phyloP scores from a whole-genome alignment of 2,888 invertebrate genomes.

The Marasmarcha lunaedactyla region DNA sequence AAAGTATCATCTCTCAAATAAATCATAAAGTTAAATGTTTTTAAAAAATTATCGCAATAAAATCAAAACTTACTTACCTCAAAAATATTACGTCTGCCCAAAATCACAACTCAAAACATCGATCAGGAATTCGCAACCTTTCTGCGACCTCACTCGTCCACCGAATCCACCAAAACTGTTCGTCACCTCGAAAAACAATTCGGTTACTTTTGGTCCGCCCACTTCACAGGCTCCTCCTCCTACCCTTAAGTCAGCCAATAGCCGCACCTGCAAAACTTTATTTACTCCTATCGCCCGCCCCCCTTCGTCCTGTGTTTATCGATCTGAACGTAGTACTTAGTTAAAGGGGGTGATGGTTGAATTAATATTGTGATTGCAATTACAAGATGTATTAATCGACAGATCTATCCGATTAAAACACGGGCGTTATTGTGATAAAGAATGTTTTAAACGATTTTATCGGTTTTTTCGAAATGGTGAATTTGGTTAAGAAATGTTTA shows the following conservation, averaged over 20 bases:
- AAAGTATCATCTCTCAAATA: no score
- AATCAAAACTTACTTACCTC: no score
- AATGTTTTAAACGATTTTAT: no score
- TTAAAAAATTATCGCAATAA: no score
- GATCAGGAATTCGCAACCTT: slow-evolving; percentile 4
- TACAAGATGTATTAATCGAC: slow-evolving; percentile 30
- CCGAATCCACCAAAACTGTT: slow-evolving; percentile 20
- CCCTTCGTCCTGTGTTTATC: slow-evolving; percentile 47
- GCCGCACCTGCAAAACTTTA: slow-evolving; percentile 37
- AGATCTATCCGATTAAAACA: slow-evolving; percentile 40
- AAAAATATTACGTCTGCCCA: not conserved
- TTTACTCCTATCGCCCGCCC: slow-evolving; percentile 56
- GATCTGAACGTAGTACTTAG: slow-evolving; percentile 59
- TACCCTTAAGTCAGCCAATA: slow-evolving; percentile 22
- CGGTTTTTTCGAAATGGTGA: no score
- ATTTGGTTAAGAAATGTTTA: no score
- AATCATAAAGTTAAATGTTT: no score
- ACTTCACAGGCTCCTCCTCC: slow-evolving; percentile 25
- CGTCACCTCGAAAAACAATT: not conserved
- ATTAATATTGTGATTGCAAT: slow-evolving; percentile 68
- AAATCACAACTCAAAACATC: no score
- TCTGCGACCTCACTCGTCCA: slow-evolving; percentile 14
- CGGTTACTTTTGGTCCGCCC: no score
- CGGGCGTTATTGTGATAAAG: slow-evolving; percentile 4
- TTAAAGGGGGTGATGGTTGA: slow-evolving; percentile 54